Conservation (phyloP, 2,888 invertebrate genomes). For the Pristionchus japonicus region DNA sequence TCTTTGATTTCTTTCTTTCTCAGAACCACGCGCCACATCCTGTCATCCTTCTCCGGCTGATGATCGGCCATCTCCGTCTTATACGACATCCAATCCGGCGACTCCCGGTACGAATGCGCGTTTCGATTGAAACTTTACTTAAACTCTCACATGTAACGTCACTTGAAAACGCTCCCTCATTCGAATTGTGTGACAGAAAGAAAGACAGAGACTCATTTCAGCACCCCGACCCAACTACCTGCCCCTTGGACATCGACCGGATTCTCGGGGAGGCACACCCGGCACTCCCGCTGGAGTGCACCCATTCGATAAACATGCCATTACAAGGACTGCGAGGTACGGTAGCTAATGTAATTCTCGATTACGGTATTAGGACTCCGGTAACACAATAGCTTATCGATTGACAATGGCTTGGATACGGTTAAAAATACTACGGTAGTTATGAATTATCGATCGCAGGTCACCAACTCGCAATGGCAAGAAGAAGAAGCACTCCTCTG, state of each 20-base stretch:
- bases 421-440: neutral
- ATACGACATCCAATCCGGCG: neutral
- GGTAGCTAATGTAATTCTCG: neutral
- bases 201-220: neutral
- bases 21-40: constrained; percentile 20
- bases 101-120: neutral
- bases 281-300: neutral
- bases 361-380: too few relatives aligned
- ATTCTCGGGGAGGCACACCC: neutral
- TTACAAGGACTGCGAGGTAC: neutral
- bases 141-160: too few relatives aligned
- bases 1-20: neutral
- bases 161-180: too few relatives aligned
- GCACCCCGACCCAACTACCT: neutral
- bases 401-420: too few relatives aligned
- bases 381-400: too few relatives aligned
- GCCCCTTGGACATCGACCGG: neutral
- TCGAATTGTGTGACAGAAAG: too few relatives aligned
- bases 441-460: neutral
- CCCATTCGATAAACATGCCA: neutral
- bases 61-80: constrained; percentile 15
- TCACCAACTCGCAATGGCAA: neutral
- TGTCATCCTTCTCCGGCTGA: neutral
- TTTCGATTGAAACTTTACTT: too few relatives aligned
- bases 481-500: neutral